Evolutionary conservation across 2,888 invertebrate genomes (phyloP).

Genomic region (Ferrisia virgata): DNA sequence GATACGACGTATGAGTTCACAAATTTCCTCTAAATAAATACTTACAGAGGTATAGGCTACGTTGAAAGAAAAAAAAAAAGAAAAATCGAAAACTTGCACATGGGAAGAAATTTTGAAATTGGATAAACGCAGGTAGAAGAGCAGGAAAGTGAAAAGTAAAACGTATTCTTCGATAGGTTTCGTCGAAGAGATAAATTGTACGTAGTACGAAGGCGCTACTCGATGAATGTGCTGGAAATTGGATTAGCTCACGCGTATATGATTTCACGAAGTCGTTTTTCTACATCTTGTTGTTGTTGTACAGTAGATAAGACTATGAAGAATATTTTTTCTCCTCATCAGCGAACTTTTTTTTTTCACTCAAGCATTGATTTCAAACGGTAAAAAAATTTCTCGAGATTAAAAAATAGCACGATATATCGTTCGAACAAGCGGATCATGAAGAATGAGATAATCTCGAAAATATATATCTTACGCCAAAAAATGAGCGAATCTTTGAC

Average conservation of each 20-base stretch:
- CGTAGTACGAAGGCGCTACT: background rate
- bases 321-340: background rate
- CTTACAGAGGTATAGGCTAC: too few relatives aligned
- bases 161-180: conserved; percentile 13
- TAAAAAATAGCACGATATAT: too few relatives aligned
- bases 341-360: too few relatives aligned
- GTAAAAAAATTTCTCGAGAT: too few relatives aligned
- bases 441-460: too few relatives aligned
- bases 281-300: conserved; percentile 7
- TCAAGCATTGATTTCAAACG: too few relatives aligned
- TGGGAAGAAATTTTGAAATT: background rate
- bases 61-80: background rate
- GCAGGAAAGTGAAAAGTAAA: background rate
- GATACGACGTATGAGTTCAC: background rate
- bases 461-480: too few relatives aligned
- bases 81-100: background rate
- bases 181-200: background rate
- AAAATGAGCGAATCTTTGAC: too few relatives aligned
- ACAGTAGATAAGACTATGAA: background rate
- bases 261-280: conserved; percentile 23
- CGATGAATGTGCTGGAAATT: conserved; percentile 16
- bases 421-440: too few relatives aligned
- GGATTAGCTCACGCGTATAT: conserved; percentile 16
- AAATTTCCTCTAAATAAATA: background rate
- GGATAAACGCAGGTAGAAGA: background rate